phyloP scores from a whole-genome alignment of 2,888 invertebrate species.

The Sminthurides aquaticus region DNA sequence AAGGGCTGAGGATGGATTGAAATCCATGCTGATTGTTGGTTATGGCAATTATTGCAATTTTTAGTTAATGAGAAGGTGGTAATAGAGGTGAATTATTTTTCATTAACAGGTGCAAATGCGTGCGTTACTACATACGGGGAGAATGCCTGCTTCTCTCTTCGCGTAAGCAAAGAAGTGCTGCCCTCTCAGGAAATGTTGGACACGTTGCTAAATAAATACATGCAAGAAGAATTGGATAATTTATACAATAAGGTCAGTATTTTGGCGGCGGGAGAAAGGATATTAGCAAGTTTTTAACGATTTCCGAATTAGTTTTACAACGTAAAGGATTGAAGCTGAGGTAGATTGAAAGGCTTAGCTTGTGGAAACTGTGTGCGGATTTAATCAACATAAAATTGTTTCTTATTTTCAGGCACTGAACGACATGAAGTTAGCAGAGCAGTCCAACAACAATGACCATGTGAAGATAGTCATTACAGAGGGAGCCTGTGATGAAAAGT shows the following conservation, averaged over 20 bases:
- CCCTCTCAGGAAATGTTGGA: constrained; percentile 39
- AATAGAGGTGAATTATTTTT: too few species aligned
- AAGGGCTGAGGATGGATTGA: background rate
- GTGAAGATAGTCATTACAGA: constrained; percentile 19
- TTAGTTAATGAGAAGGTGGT: too few species aligned
- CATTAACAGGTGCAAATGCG: constrained; percentile 36
- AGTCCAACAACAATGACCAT: constrained; percentile 21
- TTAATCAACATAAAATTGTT: too few species aligned
- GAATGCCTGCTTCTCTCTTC: constrained; percentile 35
- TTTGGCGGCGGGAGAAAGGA: too few species aligned
- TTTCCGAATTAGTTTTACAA: too few species aligned
- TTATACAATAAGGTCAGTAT: constrained; percentile 36
- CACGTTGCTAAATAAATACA: constrained; percentile 35
- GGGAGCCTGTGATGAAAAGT: background rate
- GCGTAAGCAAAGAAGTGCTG: constrained; percentile 41
- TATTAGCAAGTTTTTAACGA: too few species aligned
- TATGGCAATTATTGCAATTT: too few species aligned
- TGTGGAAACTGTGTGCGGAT: too few species aligned
- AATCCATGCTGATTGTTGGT: too few species aligned
- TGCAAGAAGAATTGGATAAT: constrained; percentile 35
- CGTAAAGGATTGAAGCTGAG: background rate
- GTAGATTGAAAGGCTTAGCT: background rate
- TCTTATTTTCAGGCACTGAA: constrained; percentile 13
- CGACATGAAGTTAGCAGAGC: constrained; percentile 7
- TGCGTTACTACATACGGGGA: constrained; percentile 39